phyloP scores from a whole-genome alignment of 2,113 vertebrate species.

The Bubo bubo region DNA sequence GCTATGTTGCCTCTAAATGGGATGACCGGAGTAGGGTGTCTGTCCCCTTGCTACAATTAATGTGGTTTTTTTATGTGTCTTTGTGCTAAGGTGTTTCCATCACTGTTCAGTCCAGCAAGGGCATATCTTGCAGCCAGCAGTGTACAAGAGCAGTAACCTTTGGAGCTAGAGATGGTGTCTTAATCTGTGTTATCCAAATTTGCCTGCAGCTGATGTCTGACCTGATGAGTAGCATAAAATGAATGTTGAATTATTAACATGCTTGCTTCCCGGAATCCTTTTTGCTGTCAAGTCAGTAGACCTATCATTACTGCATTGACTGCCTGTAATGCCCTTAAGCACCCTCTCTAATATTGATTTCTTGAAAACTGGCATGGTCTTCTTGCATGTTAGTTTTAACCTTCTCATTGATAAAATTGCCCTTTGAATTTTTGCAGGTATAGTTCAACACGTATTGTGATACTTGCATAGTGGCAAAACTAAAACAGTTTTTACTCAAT shows the following conservation, averaged over 20 bases:
- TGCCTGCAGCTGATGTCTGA: constrained; percentile 12
- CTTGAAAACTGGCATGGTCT: neutral
- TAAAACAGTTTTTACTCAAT: neutral
- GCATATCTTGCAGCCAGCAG: neutral
- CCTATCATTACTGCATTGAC: neutral
- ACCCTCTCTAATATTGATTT: neutral
- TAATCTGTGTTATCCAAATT: neutral
- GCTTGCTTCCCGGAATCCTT: neutral
- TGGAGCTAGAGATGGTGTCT: neutral
- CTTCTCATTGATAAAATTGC: neutral
- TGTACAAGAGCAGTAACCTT: neutral
- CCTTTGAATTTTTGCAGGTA: constrained; percentile 32
- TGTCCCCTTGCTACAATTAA: neutral
- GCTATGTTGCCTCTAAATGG: neutral
- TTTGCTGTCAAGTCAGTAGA: neutral
- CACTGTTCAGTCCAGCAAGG: neutral
- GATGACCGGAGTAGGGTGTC: neutral
- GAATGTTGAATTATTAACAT: constrained; percentile 47
- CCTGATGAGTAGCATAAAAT: neutral
- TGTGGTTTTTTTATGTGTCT: fast-evolving
- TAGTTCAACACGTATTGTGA: neutral
- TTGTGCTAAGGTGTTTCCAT: neutral
- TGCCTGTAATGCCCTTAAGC: neutral
- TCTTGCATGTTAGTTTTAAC: constrained; percentile 22
- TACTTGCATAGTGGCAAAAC: neutral